Percentiles rank a stretch among this genome's conserved stretches.
Conservation (phyloP, 2,888 invertebrate species). For the Lamellibrachia columna region DNA sequence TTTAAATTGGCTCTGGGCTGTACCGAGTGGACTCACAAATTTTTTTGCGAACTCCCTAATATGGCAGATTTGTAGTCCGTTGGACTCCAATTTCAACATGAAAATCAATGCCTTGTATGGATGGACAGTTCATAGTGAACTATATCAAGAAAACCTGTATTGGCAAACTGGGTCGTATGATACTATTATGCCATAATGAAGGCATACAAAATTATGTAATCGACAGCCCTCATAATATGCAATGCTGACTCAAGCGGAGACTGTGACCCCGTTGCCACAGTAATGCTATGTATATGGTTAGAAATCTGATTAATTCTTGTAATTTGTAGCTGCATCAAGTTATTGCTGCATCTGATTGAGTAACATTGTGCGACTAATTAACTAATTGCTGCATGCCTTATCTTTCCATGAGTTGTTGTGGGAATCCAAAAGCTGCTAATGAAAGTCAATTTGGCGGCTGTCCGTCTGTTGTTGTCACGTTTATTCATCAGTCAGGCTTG, state of each 20-base stretch:
- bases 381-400: not conserved
- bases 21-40: too few relatives aligned
- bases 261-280: not conserved
- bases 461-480: not conserved
- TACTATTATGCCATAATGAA: not conserved
- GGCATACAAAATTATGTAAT: not conserved
- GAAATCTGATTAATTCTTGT: slow-evolving; percentile 3
- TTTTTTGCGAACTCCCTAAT: too few relatives aligned
- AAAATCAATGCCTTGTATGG: not conserved
- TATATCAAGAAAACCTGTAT: not conserved
- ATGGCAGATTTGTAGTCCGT: too few relatives aligned
- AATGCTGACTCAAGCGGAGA: not conserved
- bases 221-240: not conserved
- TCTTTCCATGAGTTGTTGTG: not conserved
- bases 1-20: too few relatives aligned
- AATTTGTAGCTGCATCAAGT: not conserved
- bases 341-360: not conserved
- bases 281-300: not conserved
- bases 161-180: not conserved
- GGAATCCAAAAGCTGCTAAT: not conserved
- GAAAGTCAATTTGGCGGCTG: not conserved
- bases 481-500: not conserved
- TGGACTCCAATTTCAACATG: too few relatives aligned
- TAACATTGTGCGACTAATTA: not conserved
- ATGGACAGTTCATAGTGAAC: not conserved